Percentiles rank a stretch among this genome's conserved stretches.
Evolutionary conservation across 2,888 invertebrate genomes (phyloP).

Genomic region (Acanthopleura granulata): DNA sequence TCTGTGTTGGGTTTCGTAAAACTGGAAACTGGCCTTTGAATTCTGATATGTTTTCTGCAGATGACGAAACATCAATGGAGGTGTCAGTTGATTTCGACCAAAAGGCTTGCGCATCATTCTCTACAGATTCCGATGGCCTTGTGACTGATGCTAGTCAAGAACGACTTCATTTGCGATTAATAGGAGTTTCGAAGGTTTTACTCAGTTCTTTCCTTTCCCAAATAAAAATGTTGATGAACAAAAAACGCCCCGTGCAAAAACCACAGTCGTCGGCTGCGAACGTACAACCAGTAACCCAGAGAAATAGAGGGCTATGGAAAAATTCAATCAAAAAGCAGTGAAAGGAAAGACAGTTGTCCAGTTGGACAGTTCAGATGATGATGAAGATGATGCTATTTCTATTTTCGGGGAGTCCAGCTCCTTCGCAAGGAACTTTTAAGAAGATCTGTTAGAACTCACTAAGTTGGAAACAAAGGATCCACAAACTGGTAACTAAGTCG

Average conservation of each 20-base stretch:
- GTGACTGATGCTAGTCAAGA: neutral
- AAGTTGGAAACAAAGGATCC: constrained; percentile 6
- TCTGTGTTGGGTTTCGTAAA: constrained; percentile 4
- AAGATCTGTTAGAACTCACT: neutral
- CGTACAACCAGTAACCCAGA: too few relatives aligned
- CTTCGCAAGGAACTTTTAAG: too few relatives aligned
- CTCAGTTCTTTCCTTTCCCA: too few relatives aligned
- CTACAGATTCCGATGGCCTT: constrained; percentile 5
- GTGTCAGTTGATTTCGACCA: neutral
- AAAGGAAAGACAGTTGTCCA: too few relatives aligned
- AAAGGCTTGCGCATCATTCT: neutral
- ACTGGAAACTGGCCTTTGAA: constrained; percentile 10
- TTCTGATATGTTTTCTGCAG: neutral
- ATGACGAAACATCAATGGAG: neutral
- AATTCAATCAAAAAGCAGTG: too few relatives aligned
- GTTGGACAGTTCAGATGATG: too few relatives aligned
- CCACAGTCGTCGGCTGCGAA: too few relatives aligned
- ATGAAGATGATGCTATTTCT: too few relatives aligned
- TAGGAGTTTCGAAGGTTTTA: neutral
- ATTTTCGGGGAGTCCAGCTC: too few relatives aligned
- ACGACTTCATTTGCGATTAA: constrained; percentile 8
- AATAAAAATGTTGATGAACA: too few relatives aligned
- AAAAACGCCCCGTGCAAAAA: too few relatives aligned
- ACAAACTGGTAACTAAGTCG: neutral
- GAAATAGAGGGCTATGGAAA: too few relatives aligned